These are phyloP conservation scores for Epicauta chinensis DNA, from an alignment of 1,140 invertebrate species.

Conservation along the genomic window DNA sequence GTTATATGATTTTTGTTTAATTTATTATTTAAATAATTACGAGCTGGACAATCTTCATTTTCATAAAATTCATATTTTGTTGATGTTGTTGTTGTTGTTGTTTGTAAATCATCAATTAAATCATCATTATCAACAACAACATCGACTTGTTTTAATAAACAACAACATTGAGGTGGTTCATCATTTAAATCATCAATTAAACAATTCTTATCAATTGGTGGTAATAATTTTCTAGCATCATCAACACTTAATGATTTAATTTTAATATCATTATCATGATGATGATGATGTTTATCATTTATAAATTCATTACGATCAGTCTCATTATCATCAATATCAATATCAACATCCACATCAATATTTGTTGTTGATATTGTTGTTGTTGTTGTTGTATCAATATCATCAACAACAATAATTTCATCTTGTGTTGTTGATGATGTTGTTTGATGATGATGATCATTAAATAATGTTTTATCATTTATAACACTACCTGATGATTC, in stretches of 20 bases:
- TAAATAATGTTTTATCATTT: slow-evolving; percentile 30
- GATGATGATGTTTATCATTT: background rate
- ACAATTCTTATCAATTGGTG: slow-evolving; percentile 32
- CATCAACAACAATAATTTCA: slow-evolving; percentile 27
- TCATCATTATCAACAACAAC: slow-evolving; percentile 21
- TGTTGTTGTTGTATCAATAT: too few species aligned
- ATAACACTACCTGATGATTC: slow-evolving; percentile 36
- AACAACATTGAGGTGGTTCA: slow-evolving; percentile 24
- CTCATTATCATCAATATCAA: slow-evolving; percentile 6
- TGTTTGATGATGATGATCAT: slow-evolving; percentile 9
- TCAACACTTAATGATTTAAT: slow-evolving; percentile 29
- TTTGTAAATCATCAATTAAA: slow-evolving; percentile 19
- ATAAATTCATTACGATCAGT: background rate
- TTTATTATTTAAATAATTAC: slow-evolving; percentile 27
- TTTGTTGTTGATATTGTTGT: too few species aligned
- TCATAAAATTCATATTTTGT: slow-evolving; percentile 29
- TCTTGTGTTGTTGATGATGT: too few species aligned
- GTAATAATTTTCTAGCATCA: slow-evolving; percentile 34
- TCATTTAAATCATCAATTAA: slow-evolving; percentile 9
- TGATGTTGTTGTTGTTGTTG: slow-evolving; percentile 14
- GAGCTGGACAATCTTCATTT: slow-evolving; percentile 33
- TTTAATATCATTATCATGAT: background rate
- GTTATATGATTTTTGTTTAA: slow-evolving; percentile 17
- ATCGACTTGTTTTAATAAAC: slow-evolving; percentile 29
- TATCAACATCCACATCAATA: too few species aligned